Percentiles rank a stretch among this genome's conserved stretches.
Conservation (phyloP, 2,888 invertebrate species). For the Tolmerus cingulatus region DNA sequence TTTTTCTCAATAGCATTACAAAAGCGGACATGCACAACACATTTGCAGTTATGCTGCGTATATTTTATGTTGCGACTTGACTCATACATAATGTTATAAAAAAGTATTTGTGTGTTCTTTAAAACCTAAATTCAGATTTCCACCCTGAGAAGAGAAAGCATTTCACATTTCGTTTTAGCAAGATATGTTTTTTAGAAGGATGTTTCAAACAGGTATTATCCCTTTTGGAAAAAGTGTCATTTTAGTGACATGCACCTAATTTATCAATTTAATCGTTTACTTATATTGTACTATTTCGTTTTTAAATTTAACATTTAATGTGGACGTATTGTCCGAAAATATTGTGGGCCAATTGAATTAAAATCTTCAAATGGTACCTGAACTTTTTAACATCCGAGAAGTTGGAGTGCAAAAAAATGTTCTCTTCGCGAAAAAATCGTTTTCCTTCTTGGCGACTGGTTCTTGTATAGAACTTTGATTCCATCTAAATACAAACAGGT, state of each 20-base stretch:
- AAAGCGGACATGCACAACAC: constrained; percentile 22
- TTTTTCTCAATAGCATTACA: not conserved
- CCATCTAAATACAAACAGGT: no score
- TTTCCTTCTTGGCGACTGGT: no score
- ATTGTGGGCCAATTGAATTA: no score
- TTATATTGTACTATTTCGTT: not conserved
- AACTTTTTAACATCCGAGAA: no score
- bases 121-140: not conserved
- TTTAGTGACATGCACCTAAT: not conserved
- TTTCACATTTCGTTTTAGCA: not conserved
- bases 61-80: not conserved
- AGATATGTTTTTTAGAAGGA: not conserved
- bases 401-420: no score
- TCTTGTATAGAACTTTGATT: no score
- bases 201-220: constrained; percentile 14
- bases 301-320: no score
- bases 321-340: no score
- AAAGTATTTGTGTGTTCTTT: not conserved
- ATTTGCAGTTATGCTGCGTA: not conserved
- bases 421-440: no score
- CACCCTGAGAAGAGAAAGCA: not conserved
- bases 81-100: not conserved
- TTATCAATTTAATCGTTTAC: not conserved
- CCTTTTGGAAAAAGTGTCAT: not conserved
- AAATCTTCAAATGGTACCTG: no score